A percentile compares a stretch with the other conserved stretches of the same genome.
These are phyloP conservation scores for Monochamus saltuarius DNA, from an alignment of 1,140 invertebrate genomes.

Conservation along the genomic window DNA sequence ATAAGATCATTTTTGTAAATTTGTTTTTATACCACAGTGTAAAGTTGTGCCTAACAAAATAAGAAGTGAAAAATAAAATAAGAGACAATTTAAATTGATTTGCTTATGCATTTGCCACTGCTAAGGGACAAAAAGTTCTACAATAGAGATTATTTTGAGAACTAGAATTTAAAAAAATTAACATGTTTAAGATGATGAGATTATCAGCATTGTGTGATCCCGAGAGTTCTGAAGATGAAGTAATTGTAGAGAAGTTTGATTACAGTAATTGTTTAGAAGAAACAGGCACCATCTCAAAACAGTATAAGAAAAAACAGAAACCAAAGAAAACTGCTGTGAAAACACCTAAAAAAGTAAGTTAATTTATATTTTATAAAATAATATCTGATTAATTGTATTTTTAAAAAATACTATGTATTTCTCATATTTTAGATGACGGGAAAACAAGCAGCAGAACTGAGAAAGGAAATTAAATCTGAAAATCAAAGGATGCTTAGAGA, in stretches of 20 bases:
- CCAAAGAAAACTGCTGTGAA: slow-evolving; percentile 17
- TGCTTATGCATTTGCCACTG: background rate
- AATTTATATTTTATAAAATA: slow-evolving; percentile 12
- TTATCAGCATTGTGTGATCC: slow-evolving; percentile 38
- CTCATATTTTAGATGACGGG: slow-evolving; percentile 57
- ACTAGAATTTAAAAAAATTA: background rate
- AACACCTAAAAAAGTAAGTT: slow-evolving; percentile 22
- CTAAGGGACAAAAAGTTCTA: background rate
- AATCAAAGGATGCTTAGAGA: slow-evolving; percentile 70
- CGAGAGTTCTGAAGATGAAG: slow-evolving; percentile 29
- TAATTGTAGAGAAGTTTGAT: slow-evolving; percentile 5
- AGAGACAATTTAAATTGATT: background rate
- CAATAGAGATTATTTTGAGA: background rate
- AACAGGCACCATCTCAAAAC: slow-evolving; percentile 1
- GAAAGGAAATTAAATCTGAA: slow-evolving; percentile 60
- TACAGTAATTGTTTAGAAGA: slow-evolving; percentile 16
- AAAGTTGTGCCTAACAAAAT: background rate
- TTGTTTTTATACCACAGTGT: background rate
- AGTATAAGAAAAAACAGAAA: slow-evolving; percentile 18
- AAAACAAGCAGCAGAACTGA: slow-evolving; percentile 59
- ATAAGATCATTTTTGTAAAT: background rate
- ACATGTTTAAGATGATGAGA: slow-evolving; percentile 24
- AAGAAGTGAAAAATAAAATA: background rate
- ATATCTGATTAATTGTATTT: slow-evolving; percentile 2
- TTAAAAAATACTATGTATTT: background rate